A percentile compares a stretch with the other conserved stretches of the same genome.
Evolutionary conservation across 2,797 vertebrate species (phyloP).

Genomic region (Micropoecilia bifurca): DNA sequence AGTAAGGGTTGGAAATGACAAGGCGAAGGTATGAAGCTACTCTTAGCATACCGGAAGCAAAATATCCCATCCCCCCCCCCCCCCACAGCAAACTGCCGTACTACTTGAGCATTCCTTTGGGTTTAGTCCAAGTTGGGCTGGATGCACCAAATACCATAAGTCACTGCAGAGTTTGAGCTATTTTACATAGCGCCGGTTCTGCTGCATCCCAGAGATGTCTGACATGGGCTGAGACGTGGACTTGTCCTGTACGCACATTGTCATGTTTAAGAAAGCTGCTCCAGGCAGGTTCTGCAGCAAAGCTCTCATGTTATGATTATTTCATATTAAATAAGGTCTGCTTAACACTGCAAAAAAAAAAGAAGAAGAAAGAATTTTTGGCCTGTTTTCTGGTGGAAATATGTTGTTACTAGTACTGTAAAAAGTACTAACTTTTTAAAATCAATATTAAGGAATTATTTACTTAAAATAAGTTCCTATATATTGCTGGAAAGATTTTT

Average conservation of each 20-base stretch:
- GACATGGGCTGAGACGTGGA: not conserved
- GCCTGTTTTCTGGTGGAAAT: too few relatives aligned
- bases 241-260: not conserved
- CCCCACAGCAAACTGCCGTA: not conserved
- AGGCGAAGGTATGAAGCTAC: not conserved
- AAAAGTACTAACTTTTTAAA: too few relatives aligned
- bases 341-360: not conserved
- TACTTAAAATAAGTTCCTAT: too few relatives aligned
- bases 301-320: not conserved
- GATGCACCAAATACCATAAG: not conserved
- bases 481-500: too few relatives aligned
- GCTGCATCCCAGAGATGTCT: not conserved
- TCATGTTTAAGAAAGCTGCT: not conserved
- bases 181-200: not conserved
- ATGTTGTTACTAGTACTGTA: too few relatives aligned
- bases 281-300: not conserved
- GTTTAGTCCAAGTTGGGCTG: not conserved
- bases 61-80: not conserved
- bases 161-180: not conserved
- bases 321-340: not conserved
- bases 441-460: too few relatives aligned
- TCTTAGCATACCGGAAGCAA: not conserved
- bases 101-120: not conserved
- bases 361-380: too few relatives aligned
- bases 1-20: not conserved